Evolutionary conservation across 2,113 vertebrate genomes (phyloP), one percentile per base, ranked within the genome.

Genomic region (Hippolais icterina): DNA sequence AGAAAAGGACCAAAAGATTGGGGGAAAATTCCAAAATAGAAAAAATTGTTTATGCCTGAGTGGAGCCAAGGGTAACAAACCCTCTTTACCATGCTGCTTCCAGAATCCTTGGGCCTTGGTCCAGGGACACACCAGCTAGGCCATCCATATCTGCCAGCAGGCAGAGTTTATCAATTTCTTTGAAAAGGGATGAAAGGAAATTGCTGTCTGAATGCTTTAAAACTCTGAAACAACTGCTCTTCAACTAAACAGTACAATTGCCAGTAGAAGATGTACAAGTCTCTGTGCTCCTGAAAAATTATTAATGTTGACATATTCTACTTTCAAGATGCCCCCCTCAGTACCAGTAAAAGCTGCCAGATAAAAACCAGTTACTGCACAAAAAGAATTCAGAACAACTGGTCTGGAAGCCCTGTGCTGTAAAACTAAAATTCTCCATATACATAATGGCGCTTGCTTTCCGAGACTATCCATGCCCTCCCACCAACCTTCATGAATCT

Each of bases 101-200:
- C 92, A 92, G 74, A 95, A 86, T 86, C 60, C 88, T 94, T 70
- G 57, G 84, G 81, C 42, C 46, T 81, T 79, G 85, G 69, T 84
- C 95, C 89, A 59, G 69, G 82, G 92, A 94, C 93, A 97, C 7
- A 18, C 92, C 94, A 97, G 80, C n/a, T 39, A 79, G 66, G 57
- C 85, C 92, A 96, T 90, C 83, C 88, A 87, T 83, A 78, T 72
- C 66, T 83, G 92, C 66, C 24, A 6, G 50, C 19, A 79, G 63
- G 76, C 54, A 94, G 72, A 83, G 90, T 68, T 96, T 96, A 95
- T 68, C 72, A 56, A 87, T 61, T 77, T 68, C 44, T 85, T 68
- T 83, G 70, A 92, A 85, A 74, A 72, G 72, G 33, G 54, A 78
- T 53, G 50, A 93, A 93, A 92, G 74, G 59, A 77, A 68, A 76